Percentiles rank a stretch among this genome's conserved stretches.
These are phyloP conservation scores for Sphaerophoria taeniata DNA, from an alignment of 2,888 invertebrate species.

Conservation along the genomic window DNA sequence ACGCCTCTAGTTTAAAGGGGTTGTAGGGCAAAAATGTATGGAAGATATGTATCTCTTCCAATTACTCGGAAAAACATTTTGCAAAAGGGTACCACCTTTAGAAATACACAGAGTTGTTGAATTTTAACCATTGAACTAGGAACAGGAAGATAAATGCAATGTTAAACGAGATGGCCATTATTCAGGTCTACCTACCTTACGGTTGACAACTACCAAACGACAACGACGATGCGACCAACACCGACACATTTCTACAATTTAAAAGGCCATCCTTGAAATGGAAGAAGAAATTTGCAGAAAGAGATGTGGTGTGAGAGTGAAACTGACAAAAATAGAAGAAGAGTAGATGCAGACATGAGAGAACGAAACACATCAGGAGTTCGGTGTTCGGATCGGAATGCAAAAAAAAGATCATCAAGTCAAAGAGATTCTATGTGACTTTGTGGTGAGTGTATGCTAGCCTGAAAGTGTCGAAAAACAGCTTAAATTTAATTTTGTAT, in stretches of 20 bases:
- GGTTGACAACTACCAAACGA: conserved; percentile 53
- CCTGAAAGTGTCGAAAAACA: neutral
- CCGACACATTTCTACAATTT: conserved; percentile 16
- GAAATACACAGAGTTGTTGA: neutral
- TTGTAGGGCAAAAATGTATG: neutral
- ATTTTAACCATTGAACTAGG: conserved; percentile 12
- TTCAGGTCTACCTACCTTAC: conserved; percentile 53
- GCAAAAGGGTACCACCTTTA: conserved; percentile 37
- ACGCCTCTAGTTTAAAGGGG: neutral
- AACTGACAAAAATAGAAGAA: neutral
- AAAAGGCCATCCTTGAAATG: conserved; percentile 18
- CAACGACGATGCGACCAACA: neutral
- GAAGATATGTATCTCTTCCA: conserved; percentile 37
- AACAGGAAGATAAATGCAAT: conserved; percentile 62
- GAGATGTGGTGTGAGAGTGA: neutral
- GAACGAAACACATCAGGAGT: conserved; percentile 56
- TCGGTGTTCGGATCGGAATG: conserved; percentile 5
- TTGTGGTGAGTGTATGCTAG: neutral
- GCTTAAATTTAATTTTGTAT: conserved; percentile 13
- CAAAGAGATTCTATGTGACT: too few species aligned
- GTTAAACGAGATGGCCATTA: conserved; percentile 67
- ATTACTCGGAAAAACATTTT: conserved; percentile 30
- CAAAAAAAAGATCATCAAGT: too few species aligned
- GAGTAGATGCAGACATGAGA: conserved; percentile 56
- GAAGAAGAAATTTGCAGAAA: neutral